A percentile compares a stretch with the other conserved stretches of the same genome.
Conservation (phyloP, 1,140 invertebrate genomes). For the Rhagoletis pomonella region DNA sequence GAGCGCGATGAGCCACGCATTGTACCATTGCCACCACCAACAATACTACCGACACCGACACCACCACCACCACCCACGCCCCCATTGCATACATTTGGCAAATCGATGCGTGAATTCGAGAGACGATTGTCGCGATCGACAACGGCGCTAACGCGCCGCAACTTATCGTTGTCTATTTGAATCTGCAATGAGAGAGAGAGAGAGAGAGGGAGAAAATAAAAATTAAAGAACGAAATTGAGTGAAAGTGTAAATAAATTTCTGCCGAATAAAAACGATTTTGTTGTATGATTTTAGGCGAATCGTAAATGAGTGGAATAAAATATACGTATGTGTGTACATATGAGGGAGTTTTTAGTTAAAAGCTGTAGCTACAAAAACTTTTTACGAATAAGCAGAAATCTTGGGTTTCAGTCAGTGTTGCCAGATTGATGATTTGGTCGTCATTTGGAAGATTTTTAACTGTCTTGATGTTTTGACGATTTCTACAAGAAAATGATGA, state of each 20-base stretch:
- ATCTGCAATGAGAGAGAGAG: conserved; percentile 61
- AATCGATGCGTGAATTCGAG: conserved; percentile 66
- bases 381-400: too few species aligned
- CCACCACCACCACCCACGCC: conserved; percentile 37
- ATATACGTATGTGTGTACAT: too few species aligned
- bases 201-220: not conserved
- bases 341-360: not conserved
- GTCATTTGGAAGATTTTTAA: too few species aligned
- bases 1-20: conserved; percentile 58
- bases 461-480: too few species aligned
- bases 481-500: too few species aligned
- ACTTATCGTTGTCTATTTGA: conserved; percentile 73
- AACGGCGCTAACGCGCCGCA: conserved; percentile 61
- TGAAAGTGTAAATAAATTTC: not conserved
- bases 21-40: conserved; percentile 6
- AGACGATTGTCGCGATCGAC: conserved; percentile 64
- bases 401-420: too few species aligned
- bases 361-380: too few species aligned
- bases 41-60: not conserved
- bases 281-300: too few species aligned
- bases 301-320: too few species aligned
- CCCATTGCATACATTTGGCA: conserved; percentile 66
- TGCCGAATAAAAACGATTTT: too few species aligned
- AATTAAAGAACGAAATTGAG: not conserved
- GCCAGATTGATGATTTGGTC: too few species aligned